Evolutionary conservation across 2,888 invertebrate species (phyloP).

Genomic region (Andricus quercusramuli): DNA sequence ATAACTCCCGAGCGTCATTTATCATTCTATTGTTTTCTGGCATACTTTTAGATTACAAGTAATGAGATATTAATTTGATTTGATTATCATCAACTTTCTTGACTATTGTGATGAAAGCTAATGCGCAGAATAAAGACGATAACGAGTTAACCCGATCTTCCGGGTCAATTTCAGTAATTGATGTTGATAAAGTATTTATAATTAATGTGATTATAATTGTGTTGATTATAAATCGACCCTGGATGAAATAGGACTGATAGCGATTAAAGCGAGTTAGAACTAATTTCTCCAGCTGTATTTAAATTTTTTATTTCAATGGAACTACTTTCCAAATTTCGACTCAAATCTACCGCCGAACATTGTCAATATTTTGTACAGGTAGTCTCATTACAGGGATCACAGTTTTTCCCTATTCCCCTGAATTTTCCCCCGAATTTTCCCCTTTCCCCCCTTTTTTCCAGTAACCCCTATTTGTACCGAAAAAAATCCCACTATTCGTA

Average conservation of each 20-base stretch:
- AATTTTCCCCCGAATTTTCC: too few relatives aligned
- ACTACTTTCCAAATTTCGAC: too few relatives aligned
- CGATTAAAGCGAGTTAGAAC: not conserved
- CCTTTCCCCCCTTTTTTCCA: too few relatives aligned
- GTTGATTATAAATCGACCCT: not conserved
- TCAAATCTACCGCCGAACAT: too few relatives aligned
- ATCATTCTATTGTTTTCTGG: constrained; percentile 11
- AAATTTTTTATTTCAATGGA: not conserved
- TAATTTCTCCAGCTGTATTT: not conserved
- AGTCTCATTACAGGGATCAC: too few relatives aligned
- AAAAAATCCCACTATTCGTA: too few relatives aligned
- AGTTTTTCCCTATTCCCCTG: too few relatives aligned
- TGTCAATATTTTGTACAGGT: too few relatives aligned
- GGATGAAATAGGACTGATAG: not conserved
- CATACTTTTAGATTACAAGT: constrained; percentile 1
- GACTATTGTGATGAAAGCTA: not conserved
- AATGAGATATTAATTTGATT: constrained; percentile 12
- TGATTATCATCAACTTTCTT: not conserved
- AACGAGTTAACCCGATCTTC: not conserved
- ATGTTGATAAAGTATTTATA: not conserved
- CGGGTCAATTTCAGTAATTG: not conserved
- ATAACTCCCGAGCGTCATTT: constrained; percentile 4
- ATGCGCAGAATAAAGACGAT: not conserved
- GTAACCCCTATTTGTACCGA: too few relatives aligned
- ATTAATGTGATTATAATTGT: not conserved